Percentiles rank a stretch among this genome's conserved stretches.
Evolutionary conservation across 2,113 vertebrate species (phyloP).

Genomic region (Saccopteryx leptura): DNA sequence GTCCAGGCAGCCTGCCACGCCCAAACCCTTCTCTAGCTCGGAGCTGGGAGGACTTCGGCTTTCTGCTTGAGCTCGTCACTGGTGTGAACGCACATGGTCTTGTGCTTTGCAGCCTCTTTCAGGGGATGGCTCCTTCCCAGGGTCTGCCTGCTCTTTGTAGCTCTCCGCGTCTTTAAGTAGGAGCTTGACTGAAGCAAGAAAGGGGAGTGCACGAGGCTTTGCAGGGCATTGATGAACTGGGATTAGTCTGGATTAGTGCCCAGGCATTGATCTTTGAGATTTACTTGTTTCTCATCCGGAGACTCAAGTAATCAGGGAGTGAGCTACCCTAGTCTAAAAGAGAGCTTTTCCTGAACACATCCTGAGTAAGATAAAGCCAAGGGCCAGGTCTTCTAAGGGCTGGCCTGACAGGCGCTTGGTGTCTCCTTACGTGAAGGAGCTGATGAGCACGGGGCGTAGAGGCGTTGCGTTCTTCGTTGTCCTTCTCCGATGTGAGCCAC

Average conservation of each 20-base stretch:
- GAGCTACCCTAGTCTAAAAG: not conserved
- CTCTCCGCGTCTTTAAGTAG: rapidly evolving
- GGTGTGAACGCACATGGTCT: not conserved
- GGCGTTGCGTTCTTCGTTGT: rapidly evolving
- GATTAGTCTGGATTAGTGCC: not conserved
- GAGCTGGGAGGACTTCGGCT: rapidly evolving
- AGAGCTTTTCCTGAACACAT: not conserved
- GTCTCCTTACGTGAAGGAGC: rapidly evolving
- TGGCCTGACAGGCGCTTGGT: not conserved
- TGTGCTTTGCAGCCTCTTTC: too few relatives aligned
- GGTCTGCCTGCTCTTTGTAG: not conserved
- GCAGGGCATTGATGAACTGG: rapidly evolving
- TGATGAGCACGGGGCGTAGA: rapidly evolving
- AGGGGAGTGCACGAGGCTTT: not conserved
- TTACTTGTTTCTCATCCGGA: not conserved
- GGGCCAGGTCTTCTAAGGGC: not conserved
- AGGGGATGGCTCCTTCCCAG: too few relatives aligned
- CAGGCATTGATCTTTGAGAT: not conserved
- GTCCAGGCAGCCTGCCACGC: not conserved
- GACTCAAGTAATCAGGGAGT: not conserved
- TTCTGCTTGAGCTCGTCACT: rapidly evolving
- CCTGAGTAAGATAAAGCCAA: too few relatives aligned
- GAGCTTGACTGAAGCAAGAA: not conserved
- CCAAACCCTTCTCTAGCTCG: not conserved
- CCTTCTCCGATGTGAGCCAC: rapidly evolving